Conservation (phyloP, 2,113 vertebrate genomes). For the Philantomba maxwellii region DNA sequence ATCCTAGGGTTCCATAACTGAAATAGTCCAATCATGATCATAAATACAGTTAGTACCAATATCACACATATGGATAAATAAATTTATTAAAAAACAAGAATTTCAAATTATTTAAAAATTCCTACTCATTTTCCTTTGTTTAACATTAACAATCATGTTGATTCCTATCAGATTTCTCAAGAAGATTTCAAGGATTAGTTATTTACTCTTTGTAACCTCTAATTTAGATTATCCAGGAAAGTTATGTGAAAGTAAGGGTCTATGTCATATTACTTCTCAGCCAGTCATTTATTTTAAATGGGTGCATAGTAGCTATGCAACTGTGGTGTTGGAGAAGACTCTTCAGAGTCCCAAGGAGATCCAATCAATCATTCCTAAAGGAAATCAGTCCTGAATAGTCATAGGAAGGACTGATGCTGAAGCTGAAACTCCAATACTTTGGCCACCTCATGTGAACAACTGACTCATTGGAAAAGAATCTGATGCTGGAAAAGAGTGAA, state of each 20-base stretch:
- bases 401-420: not conserved
- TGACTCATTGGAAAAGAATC: not conserved
- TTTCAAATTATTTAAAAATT: slow-evolving; percentile 25
- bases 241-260: not conserved
- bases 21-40: not conserved
- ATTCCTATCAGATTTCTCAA: not conserved
- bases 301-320: not conserved
- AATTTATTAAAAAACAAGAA: not conserved
- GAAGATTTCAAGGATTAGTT: not conserved
- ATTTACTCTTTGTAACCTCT: not conserved
- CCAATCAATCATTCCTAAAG: not conserved
- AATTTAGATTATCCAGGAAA: not conserved
- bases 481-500: not conserved
- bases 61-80: not conserved
- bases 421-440: not conserved
- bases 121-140: not conserved
- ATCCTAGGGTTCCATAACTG: not conserved
- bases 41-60: not conserved
- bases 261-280: slow-evolving; percentile 18
- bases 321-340: not conserved
- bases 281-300: slow-evolving; percentile 42
- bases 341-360: not conserved
- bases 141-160: not conserved
- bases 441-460: not conserved
- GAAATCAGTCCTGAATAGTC: not conserved